Percentiles rank a stretch among this genome's conserved stretches.
Conservation (phyloP, 2,797 vertebrate species). For the Danio jaintianensis region DNA sequence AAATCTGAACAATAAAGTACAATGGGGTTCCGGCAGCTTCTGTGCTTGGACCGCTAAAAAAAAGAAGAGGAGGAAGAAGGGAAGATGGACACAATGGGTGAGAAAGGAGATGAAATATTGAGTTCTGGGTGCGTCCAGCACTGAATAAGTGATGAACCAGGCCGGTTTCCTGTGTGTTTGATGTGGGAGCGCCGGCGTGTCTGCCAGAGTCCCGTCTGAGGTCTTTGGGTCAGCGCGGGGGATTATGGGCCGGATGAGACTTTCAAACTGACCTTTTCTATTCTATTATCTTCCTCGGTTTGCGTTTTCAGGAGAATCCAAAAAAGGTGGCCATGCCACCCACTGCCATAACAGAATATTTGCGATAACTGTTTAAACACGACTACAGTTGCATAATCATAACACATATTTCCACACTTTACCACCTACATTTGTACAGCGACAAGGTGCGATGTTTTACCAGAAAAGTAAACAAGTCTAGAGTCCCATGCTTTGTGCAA, state of each 20-base stretch:
- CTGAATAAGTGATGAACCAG: constrained; percentile 70
- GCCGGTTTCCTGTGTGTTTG: constrained; percentile 66
- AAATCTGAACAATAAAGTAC: no score
- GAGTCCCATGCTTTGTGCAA: not conserved
- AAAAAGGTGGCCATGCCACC: constrained; percentile 45
- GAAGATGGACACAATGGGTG: constrained; percentile 20
- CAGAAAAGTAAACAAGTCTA: not conserved
- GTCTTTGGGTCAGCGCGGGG: constrained; percentile 31
- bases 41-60: no score
- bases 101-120: not conserved
- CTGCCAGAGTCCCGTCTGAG: constrained; percentile 22
- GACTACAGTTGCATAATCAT: constrained; percentile 25
- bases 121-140: constrained; percentile 23
- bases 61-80: constrained; percentile 10
- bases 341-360: constrained; percentile 51
- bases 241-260: constrained; percentile 24
- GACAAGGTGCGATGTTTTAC: constrained; percentile 10
- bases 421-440: constrained; percentile 49
- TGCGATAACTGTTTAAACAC: constrained; percentile 36
- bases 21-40: no score
- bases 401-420: constrained; percentile 48
- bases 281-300: constrained; percentile 45
- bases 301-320: constrained; percentile 38
- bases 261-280: constrained; percentile 47
- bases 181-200: constrained; percentile 67